A percentile compares a stretch with the other conserved stretches of the same genome.
phyloP scores from a whole-genome alignment of 2,888 invertebrate genomes.

The Nephrotoma appendiculata region DNA sequence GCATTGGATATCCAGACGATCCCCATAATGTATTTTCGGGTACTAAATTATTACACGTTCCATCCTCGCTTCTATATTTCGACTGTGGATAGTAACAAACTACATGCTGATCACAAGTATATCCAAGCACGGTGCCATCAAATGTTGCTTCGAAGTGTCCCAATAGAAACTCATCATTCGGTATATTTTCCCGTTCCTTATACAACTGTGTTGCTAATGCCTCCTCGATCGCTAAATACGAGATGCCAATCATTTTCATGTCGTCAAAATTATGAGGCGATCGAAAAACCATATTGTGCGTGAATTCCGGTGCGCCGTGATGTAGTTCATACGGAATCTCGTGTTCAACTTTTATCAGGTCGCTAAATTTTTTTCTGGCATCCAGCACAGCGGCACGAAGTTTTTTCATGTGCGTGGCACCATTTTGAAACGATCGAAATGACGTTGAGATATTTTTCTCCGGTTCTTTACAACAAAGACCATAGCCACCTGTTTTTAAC shows the following conservation, averaged over 20 bases:
- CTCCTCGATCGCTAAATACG: constrained; percentile 36
- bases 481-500: constrained; percentile 32
- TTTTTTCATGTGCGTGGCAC: not conserved
- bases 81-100: constrained; percentile 31
- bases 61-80: constrained; percentile 58
- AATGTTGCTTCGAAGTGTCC: constrained; percentile 28
- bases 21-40: constrained; percentile 43
- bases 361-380: not conserved
- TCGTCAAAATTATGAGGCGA: constrained; percentile 24
- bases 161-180: constrained; percentile 25
- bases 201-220: constrained; percentile 36
- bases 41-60: constrained; percentile 66
- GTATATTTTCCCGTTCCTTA: constrained; percentile 30
- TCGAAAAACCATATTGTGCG: constrained; percentile 27
- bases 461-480: constrained; percentile 43
- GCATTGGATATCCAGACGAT: constrained; percentile 44
- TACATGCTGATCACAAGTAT: constrained; percentile 28
- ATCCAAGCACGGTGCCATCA: constrained; percentile 20
- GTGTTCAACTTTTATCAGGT: not conserved
- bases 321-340: constrained; percentile 24
- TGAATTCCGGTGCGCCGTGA: constrained; percentile 27
- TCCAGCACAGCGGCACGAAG: not conserved
- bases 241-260: constrained; percentile 30
- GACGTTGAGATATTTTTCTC: not conserved
- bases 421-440: not conserved